Evolutionary conservation across 1,140 invertebrate species (phyloP).

Genomic region (Penaeus japonicus): DNA sequence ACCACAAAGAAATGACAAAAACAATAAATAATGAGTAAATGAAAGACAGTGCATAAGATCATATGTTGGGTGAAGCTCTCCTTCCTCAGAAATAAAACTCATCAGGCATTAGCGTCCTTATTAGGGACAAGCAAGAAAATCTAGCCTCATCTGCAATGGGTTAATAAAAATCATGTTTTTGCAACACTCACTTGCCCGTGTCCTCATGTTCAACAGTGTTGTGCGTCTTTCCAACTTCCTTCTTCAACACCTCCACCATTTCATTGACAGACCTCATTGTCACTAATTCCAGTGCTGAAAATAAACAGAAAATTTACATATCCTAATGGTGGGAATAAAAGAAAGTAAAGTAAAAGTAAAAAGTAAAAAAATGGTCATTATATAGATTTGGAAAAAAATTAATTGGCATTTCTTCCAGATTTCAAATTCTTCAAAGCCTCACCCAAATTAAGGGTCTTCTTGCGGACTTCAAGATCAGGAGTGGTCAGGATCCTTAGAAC

Average conservation of each 20-base stretch:
- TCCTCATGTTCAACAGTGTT: slow-evolving; percentile 91
- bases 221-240: slow-evolving; percentile 92
- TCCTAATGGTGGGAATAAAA: background rate
- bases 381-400: too few relatives aligned
- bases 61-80: too few relatives aligned
- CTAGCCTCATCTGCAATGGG: too few relatives aligned
- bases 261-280: slow-evolving; percentile 94
- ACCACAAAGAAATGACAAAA: too few relatives aligned
- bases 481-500: slow-evolving; percentile 91
- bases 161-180: background rate
- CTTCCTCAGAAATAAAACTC: too few relatives aligned
- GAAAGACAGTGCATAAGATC: too few relatives aligned
- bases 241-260: slow-evolving; percentile 93
- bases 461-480: slow-evolving; percentile 89
- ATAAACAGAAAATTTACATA: slow-evolving; percentile 27
- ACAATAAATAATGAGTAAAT: too few relatives aligned
- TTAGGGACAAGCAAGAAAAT: too few relatives aligned
- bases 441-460: slow-evolving; percentile 67
- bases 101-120: too few relatives aligned
- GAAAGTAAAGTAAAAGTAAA: background rate
- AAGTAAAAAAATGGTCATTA: too few relatives aligned
- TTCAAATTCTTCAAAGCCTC: background rate
- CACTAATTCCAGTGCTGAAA: slow-evolving; percentile 88
- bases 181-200: slow-evolving; percentile 78
- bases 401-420: too few relatives aligned